Evolutionary conservation across 1,140 invertebrate species (phyloP).

Genomic region (Calephelis nemesis): DNA sequence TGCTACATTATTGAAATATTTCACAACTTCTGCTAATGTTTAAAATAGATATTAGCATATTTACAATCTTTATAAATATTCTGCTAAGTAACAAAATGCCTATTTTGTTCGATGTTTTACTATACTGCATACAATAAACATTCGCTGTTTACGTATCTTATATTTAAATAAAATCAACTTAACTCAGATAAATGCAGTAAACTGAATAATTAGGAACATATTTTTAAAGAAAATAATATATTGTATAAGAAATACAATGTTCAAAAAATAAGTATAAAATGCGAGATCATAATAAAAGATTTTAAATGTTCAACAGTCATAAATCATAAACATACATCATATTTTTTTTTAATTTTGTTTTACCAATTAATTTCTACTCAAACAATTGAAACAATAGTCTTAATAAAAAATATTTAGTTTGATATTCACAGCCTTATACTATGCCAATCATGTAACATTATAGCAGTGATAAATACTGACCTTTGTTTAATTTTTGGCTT

Average conservation of each 20-base stretch:
- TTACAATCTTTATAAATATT: neutral
- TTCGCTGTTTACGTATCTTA: neutral
- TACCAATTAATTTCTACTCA: too few species aligned
- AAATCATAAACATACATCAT: neutral
- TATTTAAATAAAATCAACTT: neutral
- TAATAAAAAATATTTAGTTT: neutral
- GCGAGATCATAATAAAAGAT: slow-evolving; percentile 23
- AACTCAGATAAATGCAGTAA: slow-evolving; percentile 25
- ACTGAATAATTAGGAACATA: slow-evolving; percentile 20
- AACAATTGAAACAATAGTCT: neutral
- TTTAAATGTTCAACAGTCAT: slow-evolving; percentile 1
- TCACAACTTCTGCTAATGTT: neutral
- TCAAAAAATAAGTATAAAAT: slow-evolving; percentile 19
- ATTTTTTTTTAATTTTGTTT: too few species aligned
- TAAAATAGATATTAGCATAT: neutral
- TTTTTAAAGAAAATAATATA: slow-evolving; percentile 4
- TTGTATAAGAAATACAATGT: slow-evolving; percentile 14
- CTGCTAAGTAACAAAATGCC: neutral
- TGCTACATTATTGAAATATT: too few species aligned
- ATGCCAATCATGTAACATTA: slow-evolving; percentile 10
- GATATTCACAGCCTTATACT: slow-evolving; percentile 6
- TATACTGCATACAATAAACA: neutral
- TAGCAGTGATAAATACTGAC: slow-evolving; percentile 18
- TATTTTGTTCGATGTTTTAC: slow-evolving; percentile 14
- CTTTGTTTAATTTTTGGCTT: slow-evolving; percentile 6